phyloP scores from a whole-genome alignment of 2,797 vertebrate genomes.

The Petrocephalus sullivani region DNA sequence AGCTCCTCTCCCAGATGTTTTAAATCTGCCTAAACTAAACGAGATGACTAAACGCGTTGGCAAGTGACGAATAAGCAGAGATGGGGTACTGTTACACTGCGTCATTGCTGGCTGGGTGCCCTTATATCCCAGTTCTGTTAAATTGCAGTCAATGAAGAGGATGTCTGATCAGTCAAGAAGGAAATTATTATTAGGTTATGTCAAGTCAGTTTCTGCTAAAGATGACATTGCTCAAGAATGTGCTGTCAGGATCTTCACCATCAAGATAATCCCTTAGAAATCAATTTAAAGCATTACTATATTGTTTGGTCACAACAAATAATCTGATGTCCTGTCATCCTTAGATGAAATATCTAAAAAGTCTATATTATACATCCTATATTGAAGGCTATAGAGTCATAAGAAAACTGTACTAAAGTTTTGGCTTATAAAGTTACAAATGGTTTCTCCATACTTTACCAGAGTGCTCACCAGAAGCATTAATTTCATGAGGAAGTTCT shows the following conservation, averaged over 20 bases:
- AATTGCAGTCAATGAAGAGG: background rate
- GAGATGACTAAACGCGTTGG: slow-evolving; percentile 15
- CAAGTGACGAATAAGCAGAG: background rate
- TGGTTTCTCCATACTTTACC: background rate
- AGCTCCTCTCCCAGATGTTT: slow-evolving; percentile 15
- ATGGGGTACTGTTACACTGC: background rate
- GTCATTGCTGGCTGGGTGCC: background rate
- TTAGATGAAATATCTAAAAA: background rate
- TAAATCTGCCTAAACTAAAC: background rate
- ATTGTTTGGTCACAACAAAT: background rate
- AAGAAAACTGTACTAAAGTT: background rate
- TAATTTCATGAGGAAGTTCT: background rate
- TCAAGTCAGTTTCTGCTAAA: background rate
- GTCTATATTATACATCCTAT: background rate
- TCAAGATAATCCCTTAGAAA: background rate
- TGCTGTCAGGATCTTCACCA: background rate
- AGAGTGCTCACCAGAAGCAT: background rate
- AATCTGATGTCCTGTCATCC: background rate
- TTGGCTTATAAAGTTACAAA: background rate
- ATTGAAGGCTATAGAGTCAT: background rate
- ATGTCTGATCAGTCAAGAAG: background rate
- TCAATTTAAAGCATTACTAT: background rate
- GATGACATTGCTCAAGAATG: background rate
- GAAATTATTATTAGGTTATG: background rate
- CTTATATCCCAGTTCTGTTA: background rate